These are phyloP conservation scores for Pygathrix nemaeus DNA, from an alignment of 2,113 vertebrate genomes.

Conservation along the genomic window DNA sequence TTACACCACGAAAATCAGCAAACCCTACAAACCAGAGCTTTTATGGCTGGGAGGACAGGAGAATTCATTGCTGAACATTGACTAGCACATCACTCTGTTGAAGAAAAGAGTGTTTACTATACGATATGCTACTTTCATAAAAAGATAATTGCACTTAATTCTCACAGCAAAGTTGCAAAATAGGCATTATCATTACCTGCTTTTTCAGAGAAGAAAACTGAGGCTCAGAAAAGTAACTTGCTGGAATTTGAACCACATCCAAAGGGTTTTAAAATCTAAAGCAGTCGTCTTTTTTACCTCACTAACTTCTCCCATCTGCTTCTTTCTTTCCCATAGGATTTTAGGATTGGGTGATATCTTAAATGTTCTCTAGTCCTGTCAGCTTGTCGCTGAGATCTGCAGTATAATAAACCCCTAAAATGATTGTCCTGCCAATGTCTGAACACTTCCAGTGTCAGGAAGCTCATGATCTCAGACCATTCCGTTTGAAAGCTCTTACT, in stretches of 20 bases:
- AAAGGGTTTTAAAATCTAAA: neutral
- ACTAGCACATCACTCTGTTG: accelerated
- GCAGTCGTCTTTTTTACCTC: neutral
- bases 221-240: neutral
- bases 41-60: too few species aligned
- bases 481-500: neutral
- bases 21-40: too few species aligned
- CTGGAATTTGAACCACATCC: neutral
- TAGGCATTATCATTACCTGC: accelerated
- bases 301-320: neutral
- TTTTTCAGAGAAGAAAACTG: neutral
- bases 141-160: neutral
- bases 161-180: neutral
- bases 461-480: neutral
- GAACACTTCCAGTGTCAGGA: neutral
- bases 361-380: neutral
- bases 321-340: neutral
- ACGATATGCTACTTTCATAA: neutral
- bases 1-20: neutral
- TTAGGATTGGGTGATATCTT: neutral
- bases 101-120: neutral
- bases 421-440: neutral
- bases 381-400: neutral
- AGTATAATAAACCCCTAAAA: neutral
- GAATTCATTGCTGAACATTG: accelerated